Percentiles rank a stretch among this genome's conserved stretches.
Evolutionary conservation across 2,113 vertebrate species (phyloP).

Genomic region (Lepus timidus): DNA sequence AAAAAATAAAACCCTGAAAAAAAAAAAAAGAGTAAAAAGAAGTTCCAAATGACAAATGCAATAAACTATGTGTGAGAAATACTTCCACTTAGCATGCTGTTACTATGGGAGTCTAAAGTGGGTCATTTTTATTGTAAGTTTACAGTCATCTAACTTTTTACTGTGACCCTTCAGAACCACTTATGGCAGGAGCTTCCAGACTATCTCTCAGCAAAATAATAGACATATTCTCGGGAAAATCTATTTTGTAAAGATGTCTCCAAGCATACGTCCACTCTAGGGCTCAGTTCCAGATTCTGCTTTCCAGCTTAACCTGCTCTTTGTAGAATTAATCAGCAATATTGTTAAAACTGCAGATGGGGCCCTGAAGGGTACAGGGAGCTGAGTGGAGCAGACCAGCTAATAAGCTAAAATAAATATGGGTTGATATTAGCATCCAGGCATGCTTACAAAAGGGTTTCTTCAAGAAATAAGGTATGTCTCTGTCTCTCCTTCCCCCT

Average conservation of each 20-base stretch:
- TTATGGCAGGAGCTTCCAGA: constrained; percentile 37
- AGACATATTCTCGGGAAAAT: background rate
- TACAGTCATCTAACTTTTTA: constrained; percentile 51
- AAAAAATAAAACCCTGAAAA: background rate
- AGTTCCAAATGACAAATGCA: constrained; percentile 31
- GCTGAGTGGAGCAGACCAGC: constrained; percentile 46
- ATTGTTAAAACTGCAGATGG: constrained; percentile 67
- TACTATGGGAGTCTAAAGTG: background rate
- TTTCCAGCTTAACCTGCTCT: constrained; percentile 40
- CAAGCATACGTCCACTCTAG: constrained; percentile 23
- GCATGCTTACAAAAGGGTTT: background rate
- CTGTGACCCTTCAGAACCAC: constrained; percentile 12
- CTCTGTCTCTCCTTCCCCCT: too few relatives aligned
- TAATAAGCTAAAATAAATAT: constrained; percentile 63
- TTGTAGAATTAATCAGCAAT: constrained; percentile 67
- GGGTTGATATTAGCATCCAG: background rate
- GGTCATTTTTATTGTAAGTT: constrained; percentile 45
- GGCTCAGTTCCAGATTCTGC: constrained; percentile 37
- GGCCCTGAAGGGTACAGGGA: constrained; percentile 40
- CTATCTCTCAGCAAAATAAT: constrained; percentile 54
- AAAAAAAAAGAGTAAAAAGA: background rate
- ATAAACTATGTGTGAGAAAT: constrained; percentile 35
- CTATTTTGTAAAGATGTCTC: constrained; percentile 10
- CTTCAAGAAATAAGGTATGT: background rate
- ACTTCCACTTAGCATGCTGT: background rate